These are phyloP conservation scores for Heliocidaris erythrogramma DNA, from an alignment of 35 echinoderm and acorn worm genomes.

Conservation along the genomic window DNA sequence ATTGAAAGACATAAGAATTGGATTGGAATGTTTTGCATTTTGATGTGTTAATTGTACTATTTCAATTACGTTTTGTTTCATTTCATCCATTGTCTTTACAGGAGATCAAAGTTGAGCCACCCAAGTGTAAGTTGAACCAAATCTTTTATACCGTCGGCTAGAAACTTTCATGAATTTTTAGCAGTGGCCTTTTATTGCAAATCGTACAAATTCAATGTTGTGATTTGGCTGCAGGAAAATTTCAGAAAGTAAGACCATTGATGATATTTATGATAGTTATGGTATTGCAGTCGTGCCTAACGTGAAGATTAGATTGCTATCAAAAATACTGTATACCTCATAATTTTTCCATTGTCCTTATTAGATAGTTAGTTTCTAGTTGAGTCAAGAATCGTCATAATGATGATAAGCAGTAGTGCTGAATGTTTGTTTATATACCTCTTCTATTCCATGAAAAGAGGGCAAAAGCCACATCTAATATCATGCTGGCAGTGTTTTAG, in stretches of 20 bases:
- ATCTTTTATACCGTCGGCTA: neutral
- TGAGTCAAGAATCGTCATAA: neutral
- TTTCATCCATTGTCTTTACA: neutral
- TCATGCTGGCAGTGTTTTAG: too few species aligned
- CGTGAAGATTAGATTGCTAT: neutral
- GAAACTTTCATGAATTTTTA: neutral
- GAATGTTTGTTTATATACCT: too few species aligned
- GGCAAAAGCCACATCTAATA: neutral
- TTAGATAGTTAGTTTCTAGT: neutral
- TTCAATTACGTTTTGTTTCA: neutral
- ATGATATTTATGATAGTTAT: neutral
- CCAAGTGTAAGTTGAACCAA: conserved; percentile 79
- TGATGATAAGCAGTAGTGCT: too few species aligned
- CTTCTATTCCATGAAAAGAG: too few species aligned
- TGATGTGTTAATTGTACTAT: too few species aligned
- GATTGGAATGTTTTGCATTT: too few species aligned
- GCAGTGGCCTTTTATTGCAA: too few species aligned
- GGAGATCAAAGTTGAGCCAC: conserved; percentile 76
- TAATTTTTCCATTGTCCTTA: neutral
- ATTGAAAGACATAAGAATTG: too few species aligned
- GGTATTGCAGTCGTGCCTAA: neutral
- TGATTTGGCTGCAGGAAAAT: neutral
- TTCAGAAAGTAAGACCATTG: neutral
- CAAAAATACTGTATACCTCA: neutral
- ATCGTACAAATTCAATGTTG: neutral